Percentiles rank a stretch among this genome's conserved stretches.
Conservation (phyloP, 1,140 invertebrate species). For the Ctenoplectra terminalis region DNA sequence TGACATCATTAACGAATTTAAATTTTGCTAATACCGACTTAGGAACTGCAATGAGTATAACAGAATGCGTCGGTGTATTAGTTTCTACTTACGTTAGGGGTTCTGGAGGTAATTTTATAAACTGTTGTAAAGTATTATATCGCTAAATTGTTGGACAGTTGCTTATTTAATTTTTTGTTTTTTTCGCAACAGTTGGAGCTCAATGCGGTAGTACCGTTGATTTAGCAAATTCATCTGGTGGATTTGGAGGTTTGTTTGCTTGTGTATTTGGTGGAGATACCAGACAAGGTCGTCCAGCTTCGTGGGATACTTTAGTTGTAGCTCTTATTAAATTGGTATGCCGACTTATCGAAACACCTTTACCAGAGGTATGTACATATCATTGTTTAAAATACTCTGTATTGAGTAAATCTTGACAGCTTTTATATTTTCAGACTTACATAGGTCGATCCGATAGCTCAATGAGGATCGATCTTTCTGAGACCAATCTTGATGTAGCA, state of each 20-base stretch:
- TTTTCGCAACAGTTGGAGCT: conserved; percentile 71
- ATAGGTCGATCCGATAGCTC: conserved; percentile 56
- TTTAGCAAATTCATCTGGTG: conserved; percentile 72
- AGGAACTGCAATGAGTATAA: conserved; percentile 88
- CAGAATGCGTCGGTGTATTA: conserved; percentile 87
- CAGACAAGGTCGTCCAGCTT: conserved; percentile 84
- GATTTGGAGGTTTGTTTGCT: conserved; percentile 87
- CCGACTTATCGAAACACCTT: conserved; percentile 88
- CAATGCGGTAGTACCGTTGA: conserved; percentile 78
- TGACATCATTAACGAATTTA: conserved; percentile 87
- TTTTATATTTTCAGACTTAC: conserved; percentile 50
- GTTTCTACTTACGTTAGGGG: conserved; percentile 79
- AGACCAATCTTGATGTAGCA: conserved; percentile 42
- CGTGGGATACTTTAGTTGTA: conserved; percentile 87
- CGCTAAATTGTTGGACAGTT: background rate
- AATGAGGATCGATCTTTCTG: conserved; percentile 73
- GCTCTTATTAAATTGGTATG: conserved; percentile 87
- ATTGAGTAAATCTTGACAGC: background rate
- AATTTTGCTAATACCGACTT: conserved; percentile 88
- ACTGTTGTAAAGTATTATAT: background rate
- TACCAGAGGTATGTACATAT: conserved; percentile 81
- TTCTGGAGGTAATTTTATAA: conserved; percentile 70
- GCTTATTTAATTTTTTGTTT: background rate
- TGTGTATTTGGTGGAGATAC: conserved; percentile 86
- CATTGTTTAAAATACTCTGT: conserved; percentile 30